Evolutionary conservation across 2,797 vertebrate species (phyloP).

Genomic region (Acipenser transmontanus): DNA sequence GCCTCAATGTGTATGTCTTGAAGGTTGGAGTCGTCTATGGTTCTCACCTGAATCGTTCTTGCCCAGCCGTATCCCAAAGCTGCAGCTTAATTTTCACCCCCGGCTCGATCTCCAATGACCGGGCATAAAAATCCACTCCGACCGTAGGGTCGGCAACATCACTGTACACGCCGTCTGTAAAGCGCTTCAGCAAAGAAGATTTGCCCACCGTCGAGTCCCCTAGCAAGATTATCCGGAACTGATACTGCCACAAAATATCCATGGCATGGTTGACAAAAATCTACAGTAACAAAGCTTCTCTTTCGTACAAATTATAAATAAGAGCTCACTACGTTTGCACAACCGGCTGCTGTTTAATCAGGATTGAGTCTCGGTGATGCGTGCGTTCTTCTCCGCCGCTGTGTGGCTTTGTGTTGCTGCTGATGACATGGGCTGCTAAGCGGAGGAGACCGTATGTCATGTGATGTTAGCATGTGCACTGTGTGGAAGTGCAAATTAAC

Average conservation of each 20-base stretch:
- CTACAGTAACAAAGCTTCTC: slow-evolving; percentile 44
- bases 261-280: slow-evolving; percentile 47
- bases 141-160: slow-evolving; percentile 68
- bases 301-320: not conserved
- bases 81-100: slow-evolving; percentile 74
- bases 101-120: slow-evolving; percentile 57
- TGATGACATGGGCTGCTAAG: no score
- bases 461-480: no score
- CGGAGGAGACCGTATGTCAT: no score
- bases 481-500: no score
- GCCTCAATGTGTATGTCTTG: no score
- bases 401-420: no score
- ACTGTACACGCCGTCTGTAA: slow-evolving; percentile 59
- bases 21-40: slow-evolving; percentile 3
- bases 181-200: slow-evolving; percentile 75
- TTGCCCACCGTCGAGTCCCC: slow-evolving; percentile 81
- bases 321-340: no score
- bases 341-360: no score
- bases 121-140: slow-evolving; percentile 77
- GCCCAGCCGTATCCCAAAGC: slow-evolving; percentile 83
- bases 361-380: no score
- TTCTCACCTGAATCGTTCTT: slow-evolving; percentile 76
- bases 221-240: slow-evolving; percentile 74
- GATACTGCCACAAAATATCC: slow-evolving; percentile 68
- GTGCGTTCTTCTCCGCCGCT: no score